Evolutionary conservation across 2,113 vertebrate genomes (phyloP).

Genomic region (Todiramphus saurophagus): DNA sequence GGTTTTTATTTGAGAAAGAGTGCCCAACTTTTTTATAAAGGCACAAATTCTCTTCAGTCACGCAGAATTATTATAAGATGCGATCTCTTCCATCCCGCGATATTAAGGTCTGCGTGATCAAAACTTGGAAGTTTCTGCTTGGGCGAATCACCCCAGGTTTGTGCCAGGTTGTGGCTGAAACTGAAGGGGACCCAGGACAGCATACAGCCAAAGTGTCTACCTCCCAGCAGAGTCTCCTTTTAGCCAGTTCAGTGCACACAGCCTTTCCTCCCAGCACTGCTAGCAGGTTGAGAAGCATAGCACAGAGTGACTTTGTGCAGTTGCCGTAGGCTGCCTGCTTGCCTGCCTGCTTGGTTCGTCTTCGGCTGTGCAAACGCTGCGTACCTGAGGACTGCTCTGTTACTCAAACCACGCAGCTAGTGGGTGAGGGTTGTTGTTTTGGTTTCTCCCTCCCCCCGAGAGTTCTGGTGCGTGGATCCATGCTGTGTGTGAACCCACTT

Average conservation of each 20-base stretch:
- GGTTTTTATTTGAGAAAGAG: not conserved
- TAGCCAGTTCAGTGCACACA: not conserved
- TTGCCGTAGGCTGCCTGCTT: not conserved
- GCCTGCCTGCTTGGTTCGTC: not conserved
- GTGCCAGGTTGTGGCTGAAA: not conserved
- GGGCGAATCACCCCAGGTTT: not conserved
- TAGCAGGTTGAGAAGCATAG: not conserved
- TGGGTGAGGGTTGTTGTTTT: not conserved
- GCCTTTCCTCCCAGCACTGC: not conserved
- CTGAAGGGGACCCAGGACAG: not conserved
- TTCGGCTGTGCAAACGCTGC: not conserved
- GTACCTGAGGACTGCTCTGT: not conserved
- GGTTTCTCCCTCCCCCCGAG: not conserved
- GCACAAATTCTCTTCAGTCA: not conserved
- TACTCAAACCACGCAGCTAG: not conserved
- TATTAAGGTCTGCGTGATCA: not conserved
- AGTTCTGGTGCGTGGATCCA: not conserved
- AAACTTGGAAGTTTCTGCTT: not conserved
- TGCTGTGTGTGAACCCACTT: not conserved
- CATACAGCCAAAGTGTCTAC: not conserved
- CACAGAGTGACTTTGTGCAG: not conserved
- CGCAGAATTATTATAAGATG: not conserved
- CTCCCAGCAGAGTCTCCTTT: not conserved
- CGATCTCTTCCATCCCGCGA: rapidly evolving
- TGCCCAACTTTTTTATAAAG: not conserved